Conservation (phyloP, 2,888 invertebrate genomes). For the Parthenolecanium corni region DNA sequence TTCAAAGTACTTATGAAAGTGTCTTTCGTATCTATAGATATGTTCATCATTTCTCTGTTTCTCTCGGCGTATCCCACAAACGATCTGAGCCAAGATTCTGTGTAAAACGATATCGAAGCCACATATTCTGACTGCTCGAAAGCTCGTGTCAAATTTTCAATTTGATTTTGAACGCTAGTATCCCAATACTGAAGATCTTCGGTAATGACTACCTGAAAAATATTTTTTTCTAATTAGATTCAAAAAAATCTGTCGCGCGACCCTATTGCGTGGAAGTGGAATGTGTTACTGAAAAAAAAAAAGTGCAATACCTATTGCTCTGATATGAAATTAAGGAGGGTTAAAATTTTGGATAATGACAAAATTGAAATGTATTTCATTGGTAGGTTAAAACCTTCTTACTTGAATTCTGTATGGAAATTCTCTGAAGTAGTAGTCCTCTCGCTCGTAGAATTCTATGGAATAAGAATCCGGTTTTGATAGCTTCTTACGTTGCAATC, state of each 20-base stretch:
- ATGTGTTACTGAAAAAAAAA: no score
- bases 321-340: no score
- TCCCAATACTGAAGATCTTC: conserved; percentile 75
- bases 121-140: conserved; percentile 72
- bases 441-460: conserved; percentile 78
- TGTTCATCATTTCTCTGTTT: conserved; percentile 62
- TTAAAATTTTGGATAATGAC: no score
- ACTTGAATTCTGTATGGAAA: conserved; percentile 83
- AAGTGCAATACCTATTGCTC: no score
- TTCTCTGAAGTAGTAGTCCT: conserved; percentile 83
- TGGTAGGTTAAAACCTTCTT: no score
- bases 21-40: conserved; percentile 59
- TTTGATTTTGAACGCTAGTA: conserved; percentile 57
- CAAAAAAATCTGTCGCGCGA: no score
- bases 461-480: conserved; percentile 87
- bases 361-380: no score
- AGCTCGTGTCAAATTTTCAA: conserved; percentile 62
- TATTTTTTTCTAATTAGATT: no score
- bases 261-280: no score
- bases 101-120: conserved; percentile 59
- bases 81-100: conserved; percentile 78
- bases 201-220: conserved; percentile 61
- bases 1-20: conserved; percentile 63
- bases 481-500: conserved; percentile 75
- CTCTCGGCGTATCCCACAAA: conserved; percentile 64